phyloP scores from a whole-genome alignment of 1,140 invertebrate species.

The Coelopa frigida region DNA sequence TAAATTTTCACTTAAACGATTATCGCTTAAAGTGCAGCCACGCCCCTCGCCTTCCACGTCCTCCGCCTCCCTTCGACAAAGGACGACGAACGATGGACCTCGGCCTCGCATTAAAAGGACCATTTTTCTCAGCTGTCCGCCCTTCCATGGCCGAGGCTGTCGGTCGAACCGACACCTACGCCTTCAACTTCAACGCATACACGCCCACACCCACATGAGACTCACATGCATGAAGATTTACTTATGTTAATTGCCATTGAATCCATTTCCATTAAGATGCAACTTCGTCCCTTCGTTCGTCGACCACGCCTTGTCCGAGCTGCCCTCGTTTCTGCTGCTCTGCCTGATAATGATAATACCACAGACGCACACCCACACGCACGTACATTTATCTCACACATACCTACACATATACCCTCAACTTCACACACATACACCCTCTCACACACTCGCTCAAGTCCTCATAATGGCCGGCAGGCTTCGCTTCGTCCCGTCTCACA shows the following conservation, averaged over 20 bases:
- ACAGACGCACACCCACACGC: slow-evolving; percentile 14
- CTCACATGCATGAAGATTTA: slow-evolving; percentile 38
- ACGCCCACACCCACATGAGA: neutral
- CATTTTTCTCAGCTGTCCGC: slow-evolving; percentile 45
- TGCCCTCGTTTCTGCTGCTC: too few relatives aligned
- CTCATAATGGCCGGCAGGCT: too few relatives aligned
- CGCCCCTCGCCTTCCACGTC: too few relatives aligned
- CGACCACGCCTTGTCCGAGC: too few relatives aligned
- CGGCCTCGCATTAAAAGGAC: slow-evolving; percentile 45
- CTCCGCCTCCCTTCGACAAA: slow-evolving; percentile 6
- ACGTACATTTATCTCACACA: slow-evolving; percentile 12
- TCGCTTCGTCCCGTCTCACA: too few relatives aligned
- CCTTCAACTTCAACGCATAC: too few relatives aligned
- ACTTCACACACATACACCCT: too few relatives aligned
- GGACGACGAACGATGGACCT: slow-evolving; percentile 32
- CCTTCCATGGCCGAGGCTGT: too few relatives aligned
- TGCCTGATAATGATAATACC: slow-evolving; percentile 39
- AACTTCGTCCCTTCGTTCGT: too few relatives aligned
- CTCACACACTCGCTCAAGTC: too few relatives aligned
- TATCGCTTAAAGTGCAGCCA: slow-evolving; percentile 39
- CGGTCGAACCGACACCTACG: too few relatives aligned
- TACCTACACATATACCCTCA: too few relatives aligned
- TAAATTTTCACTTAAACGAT: slow-evolving; percentile 46
- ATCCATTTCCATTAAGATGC: slow-evolving; percentile 45
- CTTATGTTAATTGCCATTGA: slow-evolving; percentile 45